Evolutionary conservation across 1,140 invertebrate species (phyloP), one percentile per base, ranked within the genome.

Genomic region (Drosophila varians): DNA sequence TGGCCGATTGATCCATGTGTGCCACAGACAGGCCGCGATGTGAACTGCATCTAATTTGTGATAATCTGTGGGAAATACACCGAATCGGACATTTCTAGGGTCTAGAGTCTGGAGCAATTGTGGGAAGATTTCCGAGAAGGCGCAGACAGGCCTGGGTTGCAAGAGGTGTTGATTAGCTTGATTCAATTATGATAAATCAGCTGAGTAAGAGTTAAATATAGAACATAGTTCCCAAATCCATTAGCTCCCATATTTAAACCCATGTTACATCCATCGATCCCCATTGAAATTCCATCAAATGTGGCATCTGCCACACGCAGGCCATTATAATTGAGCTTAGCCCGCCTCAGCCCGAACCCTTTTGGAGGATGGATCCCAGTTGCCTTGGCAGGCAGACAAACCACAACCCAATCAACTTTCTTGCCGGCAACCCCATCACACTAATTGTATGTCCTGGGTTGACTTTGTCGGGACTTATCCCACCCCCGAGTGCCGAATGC

Each of bases 21-120:
- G 61, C 48, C 60, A 56, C 54, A 62, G 48, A n/a, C n/a, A n/a
- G n/a, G n/a, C n/a, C 71, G 36, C 43, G 26, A 71, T 54, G 74
- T 56, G 71, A 79, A 75, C 74, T 83, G 74, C 78, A 80, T 74
- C 79, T 84, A 84, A 84, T 84, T 84, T 86, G 79, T 75, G 79
- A 86, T 86, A 86, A 86, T 86, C 84, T 86, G 80, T 86, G 80
- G 80, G 82, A 86, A 84, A 73, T 66, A 21, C 69, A 57, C 34
- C 45, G 57, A n/a, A n/a, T n/a, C 18, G 28, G 46, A 57, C 48
- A 64, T 51, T 28, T 62, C 36, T n/a, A n/a, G n/a, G n/a, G n/a
- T n/a, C n/a, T n/a, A n/a, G n/a, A 47, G 43, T 73, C 68, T 49
- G 54, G 68, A 28, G 56, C 56, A 73, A 34, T 54, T 73, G 68